These are phyloP conservation scores for Alectoris magna DNA, from an alignment of 2,797 vertebrate genomes.

Conservation along the genomic window DNA sequence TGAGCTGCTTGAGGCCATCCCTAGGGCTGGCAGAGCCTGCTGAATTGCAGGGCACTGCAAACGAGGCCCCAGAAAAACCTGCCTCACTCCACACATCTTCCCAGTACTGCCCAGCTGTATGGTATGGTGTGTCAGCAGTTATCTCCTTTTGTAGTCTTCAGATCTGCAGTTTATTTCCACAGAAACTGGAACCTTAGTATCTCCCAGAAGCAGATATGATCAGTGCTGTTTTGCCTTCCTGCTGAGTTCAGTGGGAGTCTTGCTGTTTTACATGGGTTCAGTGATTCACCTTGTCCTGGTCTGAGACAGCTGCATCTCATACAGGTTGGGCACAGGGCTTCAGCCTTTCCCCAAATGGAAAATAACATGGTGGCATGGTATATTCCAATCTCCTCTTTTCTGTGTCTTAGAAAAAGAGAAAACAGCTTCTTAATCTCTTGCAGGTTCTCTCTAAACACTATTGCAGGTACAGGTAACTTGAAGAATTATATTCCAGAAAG, in stretches of 20 bases:
- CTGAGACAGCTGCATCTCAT: neutral
- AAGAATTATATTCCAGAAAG: neutral
- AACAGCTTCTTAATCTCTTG: neutral
- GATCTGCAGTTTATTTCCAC: neutral
- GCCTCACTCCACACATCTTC: neutral
- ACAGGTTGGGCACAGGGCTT: neutral
- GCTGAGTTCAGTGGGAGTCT: neutral
- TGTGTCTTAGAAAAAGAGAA: neutral
- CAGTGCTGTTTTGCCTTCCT: neutral
- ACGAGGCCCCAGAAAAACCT: neutral
- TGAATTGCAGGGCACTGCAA: neutral
- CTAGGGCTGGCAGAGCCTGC: accelerated
- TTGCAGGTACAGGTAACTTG: neutral
- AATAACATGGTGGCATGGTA: neutral
- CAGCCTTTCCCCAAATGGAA: neutral
- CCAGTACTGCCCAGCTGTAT: neutral
- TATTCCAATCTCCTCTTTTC: neutral
- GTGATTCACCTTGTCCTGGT: neutral
- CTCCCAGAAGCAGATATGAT: neutral
- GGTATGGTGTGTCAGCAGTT: neutral
- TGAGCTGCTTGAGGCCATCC: neutral
- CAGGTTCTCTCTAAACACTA: neutral
- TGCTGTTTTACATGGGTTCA: accelerated
- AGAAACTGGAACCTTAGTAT: accelerated
- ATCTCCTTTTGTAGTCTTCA: neutral